These are phyloP conservation scores for Hormaphis cornu DNA, from an alignment of 1,140 invertebrate species.

Conservation along the genomic window DNA sequence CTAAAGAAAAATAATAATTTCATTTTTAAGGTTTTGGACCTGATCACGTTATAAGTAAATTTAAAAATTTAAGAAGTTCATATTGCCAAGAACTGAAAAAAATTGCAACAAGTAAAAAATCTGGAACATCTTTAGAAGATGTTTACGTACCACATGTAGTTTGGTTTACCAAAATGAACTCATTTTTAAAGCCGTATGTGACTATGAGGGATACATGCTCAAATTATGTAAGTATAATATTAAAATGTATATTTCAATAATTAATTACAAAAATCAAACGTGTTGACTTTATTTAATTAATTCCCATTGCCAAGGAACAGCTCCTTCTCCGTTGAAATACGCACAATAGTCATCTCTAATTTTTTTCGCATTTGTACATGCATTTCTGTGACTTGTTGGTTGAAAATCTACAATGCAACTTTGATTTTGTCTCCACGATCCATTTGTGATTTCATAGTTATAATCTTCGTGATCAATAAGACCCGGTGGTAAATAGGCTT, in stretches of 20 bases:
- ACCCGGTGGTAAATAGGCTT: background rate
- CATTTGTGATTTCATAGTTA: constrained; percentile 29
- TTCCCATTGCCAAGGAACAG: constrained; percentile 34
- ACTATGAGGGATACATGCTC: constrained; percentile 5
- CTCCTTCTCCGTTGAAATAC: constrained; percentile 34
- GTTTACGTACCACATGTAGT: constrained; percentile 18
- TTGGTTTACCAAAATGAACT: constrained; percentile 19
- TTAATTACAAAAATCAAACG: background rate
- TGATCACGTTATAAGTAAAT: constrained; percentile 13
- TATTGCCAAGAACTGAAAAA: constrained; percentile 30
- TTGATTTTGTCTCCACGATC: background rate
- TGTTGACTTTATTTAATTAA: background rate
- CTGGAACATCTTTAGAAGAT: background rate
- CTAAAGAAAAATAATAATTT: background rate
- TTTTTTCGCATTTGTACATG: background rate
- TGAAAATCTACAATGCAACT: background rate
- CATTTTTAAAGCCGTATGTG: constrained; percentile 2
- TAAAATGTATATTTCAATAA: constrained; percentile 2
- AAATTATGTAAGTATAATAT: constrained; percentile 2
- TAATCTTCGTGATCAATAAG: constrained; percentile 19
- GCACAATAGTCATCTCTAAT: constrained; percentile 32
- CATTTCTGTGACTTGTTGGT: constrained; percentile 7
- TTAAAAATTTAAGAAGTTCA: constrained; percentile 23
- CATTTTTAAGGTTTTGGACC: constrained; percentile 14
- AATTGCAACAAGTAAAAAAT: constrained; percentile 6